A percentile compares a stretch with the other conserved stretches of the same genome.
Evolutionary conservation across 2,797 vertebrate species (phyloP).

Genomic region (Novumbra hubbsi): DNA sequence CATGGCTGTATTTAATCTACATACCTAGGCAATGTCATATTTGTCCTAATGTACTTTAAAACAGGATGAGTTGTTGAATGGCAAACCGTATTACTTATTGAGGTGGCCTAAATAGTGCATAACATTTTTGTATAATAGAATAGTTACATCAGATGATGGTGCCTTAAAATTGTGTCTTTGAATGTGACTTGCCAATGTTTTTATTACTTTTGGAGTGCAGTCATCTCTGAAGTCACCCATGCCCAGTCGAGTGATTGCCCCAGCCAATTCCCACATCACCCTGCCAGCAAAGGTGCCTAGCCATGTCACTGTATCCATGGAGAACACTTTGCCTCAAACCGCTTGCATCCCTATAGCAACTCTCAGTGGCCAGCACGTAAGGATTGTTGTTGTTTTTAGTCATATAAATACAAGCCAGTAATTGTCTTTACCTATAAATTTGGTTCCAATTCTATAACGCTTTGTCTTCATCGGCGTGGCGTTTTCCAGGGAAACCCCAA

Average conservation of each 20-base stretch:
- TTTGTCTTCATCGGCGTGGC: neutral
- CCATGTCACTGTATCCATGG: slow-evolving; percentile 84
- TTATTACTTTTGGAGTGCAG: neutral
- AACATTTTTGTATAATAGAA: too few species aligned
- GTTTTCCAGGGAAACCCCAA: slow-evolving; percentile 78
- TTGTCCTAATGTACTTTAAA: too few species aligned
- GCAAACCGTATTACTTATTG: too few species aligned
- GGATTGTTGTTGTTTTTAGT: neutral
- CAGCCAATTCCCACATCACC: slow-evolving; percentile 76
- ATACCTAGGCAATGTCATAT: too few species aligned
- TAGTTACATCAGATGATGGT: too few species aligned
- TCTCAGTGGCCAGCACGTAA: slow-evolving; percentile 88
- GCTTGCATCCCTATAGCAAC: slow-evolving; percentile 87
- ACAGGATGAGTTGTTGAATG: too few species aligned
- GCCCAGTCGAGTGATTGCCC: slow-evolving; percentile 86
- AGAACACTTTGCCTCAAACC: slow-evolving; percentile 81
- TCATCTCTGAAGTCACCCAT: slow-evolving; percentile 72
- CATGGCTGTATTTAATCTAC: too few species aligned
- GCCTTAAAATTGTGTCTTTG: too few species aligned
- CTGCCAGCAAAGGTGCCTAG: slow-evolving; percentile 81
- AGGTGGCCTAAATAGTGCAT: too few species aligned
- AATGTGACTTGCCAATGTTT: too few species aligned
- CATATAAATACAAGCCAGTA: neutral
- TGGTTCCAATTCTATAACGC: slow-evolving; percentile 9
- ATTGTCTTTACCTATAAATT: neutral